Base-by-base conservation (phyloP, 1,140 invertebrate genomes). In the Vollenhovia emeryi region DNA sequence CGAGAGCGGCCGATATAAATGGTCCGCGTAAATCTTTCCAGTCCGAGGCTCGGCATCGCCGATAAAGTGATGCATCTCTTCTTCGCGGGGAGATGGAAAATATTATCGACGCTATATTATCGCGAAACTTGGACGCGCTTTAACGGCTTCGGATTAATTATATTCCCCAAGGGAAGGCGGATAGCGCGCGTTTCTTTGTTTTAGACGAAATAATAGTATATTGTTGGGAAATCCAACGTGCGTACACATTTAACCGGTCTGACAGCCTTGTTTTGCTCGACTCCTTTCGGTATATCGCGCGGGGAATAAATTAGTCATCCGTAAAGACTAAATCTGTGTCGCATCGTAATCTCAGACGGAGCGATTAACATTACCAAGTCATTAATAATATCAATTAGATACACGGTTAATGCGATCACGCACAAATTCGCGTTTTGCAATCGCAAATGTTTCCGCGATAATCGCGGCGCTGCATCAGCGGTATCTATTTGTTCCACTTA, bases 1-100 rank as follows among this genome's bases (percentile, higher is more conserved):
- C 74, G 78, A 76, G 80, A 76, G 80, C 64, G 57, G 60, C 80
- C 82, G 91, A 91, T 92, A 92, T 84, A 91, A 92, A 91, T 86
- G 73, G 82, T 69, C 86, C 78, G 89, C 86, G 84, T 91, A 91
- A 91, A 92, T 91, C 91, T 91, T 86, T 84, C 83, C 62, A 57
- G 52, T 30, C 27, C 40, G 60, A 50, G 27, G 43, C 78, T 11
- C 30, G 48, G 40, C 62, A 18, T n/a, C 11, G 57, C 30, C 64
- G n/a, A 60, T 40, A 57, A 87, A 85, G 75, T 48, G 50, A 75
- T 13, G 52, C 84, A 43, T 68, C 40, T 48, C 66, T 36, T 64
- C 75, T 33, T 50, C 30, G 21, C 66, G n/a, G n/a, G n/a, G 27
- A 3, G 73, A 57, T 84, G 75, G 64, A 66, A 87, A 71, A 80